A percentile compares a stretch with the other conserved stretches of the same genome.
phyloP scores from a whole-genome alignment of 2,797 vertebrate species.

The Numenius phaeopus region DNA sequence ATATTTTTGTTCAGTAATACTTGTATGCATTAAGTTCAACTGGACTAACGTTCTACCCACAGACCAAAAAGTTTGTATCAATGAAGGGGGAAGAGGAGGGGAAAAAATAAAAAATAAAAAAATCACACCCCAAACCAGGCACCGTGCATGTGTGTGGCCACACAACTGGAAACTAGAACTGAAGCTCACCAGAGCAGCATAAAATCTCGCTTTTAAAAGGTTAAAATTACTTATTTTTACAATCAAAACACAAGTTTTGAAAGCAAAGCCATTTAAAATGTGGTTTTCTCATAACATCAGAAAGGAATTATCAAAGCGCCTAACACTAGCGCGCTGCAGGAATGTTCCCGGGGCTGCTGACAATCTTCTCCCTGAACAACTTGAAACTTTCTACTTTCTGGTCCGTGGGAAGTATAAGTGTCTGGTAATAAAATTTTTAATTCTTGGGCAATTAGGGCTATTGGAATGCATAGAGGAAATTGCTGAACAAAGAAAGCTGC shows the following conservation, averaged over 20 bases:
- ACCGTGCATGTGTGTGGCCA: not conserved
- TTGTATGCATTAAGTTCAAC: not conserved
- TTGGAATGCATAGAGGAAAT: not conserved
- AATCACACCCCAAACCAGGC: not conserved
- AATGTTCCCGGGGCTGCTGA: not conserved
- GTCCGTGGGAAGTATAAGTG: not conserved
- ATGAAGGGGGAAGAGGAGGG: not conserved
- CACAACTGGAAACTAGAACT: not conserved
- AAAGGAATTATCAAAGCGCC: not conserved
- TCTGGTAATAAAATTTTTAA: not conserved
- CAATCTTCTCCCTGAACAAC: not conserved
- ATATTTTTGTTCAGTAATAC: conserved; percentile 25
- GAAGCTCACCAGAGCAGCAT: not conserved
- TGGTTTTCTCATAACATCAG: not conserved
- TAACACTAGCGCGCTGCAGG: not conserved
- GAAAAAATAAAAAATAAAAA: not conserved
- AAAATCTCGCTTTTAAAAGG: not conserved
- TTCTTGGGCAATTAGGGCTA: not conserved
- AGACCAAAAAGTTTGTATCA: not conserved
- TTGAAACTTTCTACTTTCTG: not conserved
- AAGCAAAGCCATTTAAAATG: not conserved
- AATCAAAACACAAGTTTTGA: not conserved
- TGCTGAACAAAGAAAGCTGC: not conserved
- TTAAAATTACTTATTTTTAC: not conserved
- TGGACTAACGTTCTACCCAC: not conserved